Percentiles rank a stretch among this genome's conserved stretches.
Conservation (phyloP, 2,113 vertebrate genomes). For the Euleptes europaea region DNA sequence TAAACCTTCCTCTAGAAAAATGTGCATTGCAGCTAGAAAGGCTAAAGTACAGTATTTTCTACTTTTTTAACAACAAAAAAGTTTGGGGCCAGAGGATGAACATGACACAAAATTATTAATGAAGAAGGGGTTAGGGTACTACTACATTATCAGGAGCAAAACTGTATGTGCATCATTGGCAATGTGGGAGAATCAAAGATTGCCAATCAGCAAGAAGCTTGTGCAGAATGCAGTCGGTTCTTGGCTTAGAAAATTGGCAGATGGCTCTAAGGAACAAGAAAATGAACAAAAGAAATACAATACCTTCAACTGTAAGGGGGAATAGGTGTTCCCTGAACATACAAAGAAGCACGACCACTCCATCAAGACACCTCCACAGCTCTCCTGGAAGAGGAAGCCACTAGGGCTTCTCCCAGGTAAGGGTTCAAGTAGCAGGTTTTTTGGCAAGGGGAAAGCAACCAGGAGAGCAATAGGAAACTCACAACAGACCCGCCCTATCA, state of each 20-base stretch:
- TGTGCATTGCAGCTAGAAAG: background rate
- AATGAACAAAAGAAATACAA: background rate
- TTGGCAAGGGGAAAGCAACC: too few relatives aligned
- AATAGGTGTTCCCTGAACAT: too few relatives aligned
- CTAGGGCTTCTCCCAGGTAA: too few relatives aligned
- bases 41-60: background rate
- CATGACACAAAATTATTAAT: background rate
- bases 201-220: background rate
- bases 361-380: too few relatives aligned
- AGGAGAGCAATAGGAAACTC: too few relatives aligned
- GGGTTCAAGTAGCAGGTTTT: too few relatives aligned
- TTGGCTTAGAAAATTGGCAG: background rate
- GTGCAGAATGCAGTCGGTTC: background rate
- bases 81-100: constrained; percentile 16
- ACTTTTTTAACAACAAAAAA: background rate
- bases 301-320: too few relatives aligned
- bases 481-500: too few relatives aligned
- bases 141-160: background rate
- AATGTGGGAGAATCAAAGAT: too few relatives aligned
- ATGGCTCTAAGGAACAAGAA: background rate
- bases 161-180: too few relatives aligned
- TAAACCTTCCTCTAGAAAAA: background rate
- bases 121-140: background rate
- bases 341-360: too few relatives aligned
- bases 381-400: too few relatives aligned